These are phyloP conservation scores for Microchirus variegatus DNA, from an alignment of 2,797 vertebrate species.

Conservation along the genomic window DNA sequence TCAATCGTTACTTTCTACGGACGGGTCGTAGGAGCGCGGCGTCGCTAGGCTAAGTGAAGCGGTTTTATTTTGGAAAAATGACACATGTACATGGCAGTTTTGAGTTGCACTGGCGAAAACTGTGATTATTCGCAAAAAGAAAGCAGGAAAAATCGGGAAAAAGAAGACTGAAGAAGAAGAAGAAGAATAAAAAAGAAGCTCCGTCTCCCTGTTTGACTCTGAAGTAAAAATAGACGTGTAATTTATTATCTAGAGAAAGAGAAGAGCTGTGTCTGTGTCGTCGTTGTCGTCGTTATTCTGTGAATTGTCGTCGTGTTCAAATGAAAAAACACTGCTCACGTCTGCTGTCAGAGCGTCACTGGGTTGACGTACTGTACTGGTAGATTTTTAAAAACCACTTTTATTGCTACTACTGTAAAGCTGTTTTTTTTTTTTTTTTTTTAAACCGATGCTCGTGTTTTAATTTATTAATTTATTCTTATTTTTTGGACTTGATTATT, in stretches of 20 bases:
- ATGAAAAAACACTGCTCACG: conserved; percentile 62
- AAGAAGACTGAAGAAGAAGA: conserved; percentile 63
- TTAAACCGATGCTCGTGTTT: conserved; percentile 91
- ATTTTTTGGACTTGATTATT: conserved; percentile 76
- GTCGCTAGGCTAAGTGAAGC: conserved; percentile 54
- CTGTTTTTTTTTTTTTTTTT: no score
- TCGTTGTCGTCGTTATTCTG: conserved; percentile 74
- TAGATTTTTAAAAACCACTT: conserved; percentile 76
- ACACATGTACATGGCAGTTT: no score
- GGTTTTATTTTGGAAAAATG: no score
- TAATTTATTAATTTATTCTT: conserved; percentile 99
- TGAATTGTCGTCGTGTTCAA: conserved; percentile 71
- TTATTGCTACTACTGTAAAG: conserved; percentile 83
- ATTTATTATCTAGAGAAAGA: conserved; percentile 75
- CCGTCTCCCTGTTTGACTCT: conserved; percentile 56
- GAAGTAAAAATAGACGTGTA: conserved; percentile 75
- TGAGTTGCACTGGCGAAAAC: conserved; percentile 64
- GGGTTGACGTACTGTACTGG: conserved; percentile 75
- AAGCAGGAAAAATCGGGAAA: conserved; percentile 14
- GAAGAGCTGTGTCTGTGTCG: conserved; percentile 68
- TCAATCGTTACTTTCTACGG: conserved; percentile 68
- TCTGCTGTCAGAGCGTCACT: conserved; percentile 65
- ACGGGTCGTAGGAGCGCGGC: conserved; percentile 46
- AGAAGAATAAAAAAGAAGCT: conserved; percentile 64
- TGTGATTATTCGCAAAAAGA: conserved; percentile 56